Evolutionary conservation across 2,888 invertebrate species (phyloP).

Genomic region (Tachystola acroxantha): DNA sequence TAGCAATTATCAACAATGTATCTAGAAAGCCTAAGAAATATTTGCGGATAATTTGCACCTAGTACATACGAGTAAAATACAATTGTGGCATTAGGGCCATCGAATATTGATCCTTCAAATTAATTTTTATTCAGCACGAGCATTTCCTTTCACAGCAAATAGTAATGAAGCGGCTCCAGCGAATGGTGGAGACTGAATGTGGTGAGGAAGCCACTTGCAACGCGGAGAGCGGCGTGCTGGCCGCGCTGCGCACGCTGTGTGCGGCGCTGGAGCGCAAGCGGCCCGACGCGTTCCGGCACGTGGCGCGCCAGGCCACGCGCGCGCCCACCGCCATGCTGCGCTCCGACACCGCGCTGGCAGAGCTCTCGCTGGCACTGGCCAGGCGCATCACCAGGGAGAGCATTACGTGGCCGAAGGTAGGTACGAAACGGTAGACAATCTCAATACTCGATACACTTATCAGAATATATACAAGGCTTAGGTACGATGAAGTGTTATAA

Average conservation of each 20-base stretch:
- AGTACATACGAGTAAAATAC: no score
- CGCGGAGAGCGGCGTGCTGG: conserved; percentile 62
- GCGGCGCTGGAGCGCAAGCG: conserved; percentile 87
- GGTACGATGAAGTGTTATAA: no score
- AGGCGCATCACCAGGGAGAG: conserved; percentile 84
- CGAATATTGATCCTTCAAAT: no score
- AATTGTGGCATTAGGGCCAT: no score
- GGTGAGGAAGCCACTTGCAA: conserved; percentile 73
- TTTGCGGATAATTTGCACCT: no score
- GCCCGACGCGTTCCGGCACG: conserved; percentile 84
- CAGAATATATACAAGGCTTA: no score
- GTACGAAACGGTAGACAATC: conserved; percentile 2
- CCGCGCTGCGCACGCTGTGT: conserved; percentile 72
- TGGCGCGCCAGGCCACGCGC: conserved; percentile 84
- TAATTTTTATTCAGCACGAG: no score
- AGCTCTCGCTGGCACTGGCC: conserved; percentile 83
- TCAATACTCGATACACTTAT: no score
- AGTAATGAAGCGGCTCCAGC: conserved; percentile 64
- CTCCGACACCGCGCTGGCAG: conserved; percentile 79
- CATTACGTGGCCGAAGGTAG: conserved; percentile 88
- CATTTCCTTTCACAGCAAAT: conserved; percentile 44
- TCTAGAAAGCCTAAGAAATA: no score
- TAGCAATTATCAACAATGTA: no score
- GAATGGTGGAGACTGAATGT: conserved; percentile 73
- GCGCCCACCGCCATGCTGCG: conserved; percentile 77